Percentiles rank a stretch among this genome's conserved stretches.
Conservation (phyloP, 2,888 invertebrate species). For the Peribatodes rhomboidaria region DNA sequence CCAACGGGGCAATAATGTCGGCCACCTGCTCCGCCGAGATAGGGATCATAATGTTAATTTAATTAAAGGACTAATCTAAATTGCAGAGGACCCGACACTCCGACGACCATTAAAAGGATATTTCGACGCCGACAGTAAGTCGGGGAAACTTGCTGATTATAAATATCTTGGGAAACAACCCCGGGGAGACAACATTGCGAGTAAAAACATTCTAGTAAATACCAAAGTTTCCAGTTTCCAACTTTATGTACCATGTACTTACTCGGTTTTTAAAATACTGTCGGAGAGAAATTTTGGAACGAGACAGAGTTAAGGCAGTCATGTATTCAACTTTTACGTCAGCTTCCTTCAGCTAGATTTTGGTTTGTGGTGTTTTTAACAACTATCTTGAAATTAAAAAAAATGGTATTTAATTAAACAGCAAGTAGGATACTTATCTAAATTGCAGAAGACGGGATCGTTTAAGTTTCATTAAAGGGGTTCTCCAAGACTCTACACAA, state of each 20-base stretch:
- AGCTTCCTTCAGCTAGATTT: neutral
- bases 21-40: slow-evolving; percentile 83
- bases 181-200: slow-evolving; percentile 63
- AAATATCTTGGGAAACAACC: slow-evolving; percentile 80
- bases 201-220: slow-evolving; percentile 66
- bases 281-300: slow-evolving; percentile 14
- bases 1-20: slow-evolving; percentile 75
- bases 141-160: slow-evolving; percentile 80
- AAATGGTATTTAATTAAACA: slow-evolving; percentile 68
- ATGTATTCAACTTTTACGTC: slow-evolving; percentile 15
- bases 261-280: slow-evolving; percentile 43
- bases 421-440: slow-evolving; percentile 73
- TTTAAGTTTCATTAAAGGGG: slow-evolving; percentile 80
- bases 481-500: slow-evolving; percentile 64
- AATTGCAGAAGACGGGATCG: slow-evolving; percentile 69
- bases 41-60: slow-evolving; percentile 87
- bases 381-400: slow-evolving; percentile 38
- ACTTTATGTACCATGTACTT: slow-evolving; percentile 41
- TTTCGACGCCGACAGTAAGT: slow-evolving; percentile 80
- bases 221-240: slow-evolving; percentile 55
- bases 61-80: slow-evolving; percentile 87
- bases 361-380: neutral
- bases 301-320: neutral
- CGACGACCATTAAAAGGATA: slow-evolving; percentile 84
- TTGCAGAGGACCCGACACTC: slow-evolving; percentile 86